These are phyloP conservation scores for Silurus meridionalis DNA, from an alignment of 2,113 vertebrate species.

Conservation along the genomic window DNA sequence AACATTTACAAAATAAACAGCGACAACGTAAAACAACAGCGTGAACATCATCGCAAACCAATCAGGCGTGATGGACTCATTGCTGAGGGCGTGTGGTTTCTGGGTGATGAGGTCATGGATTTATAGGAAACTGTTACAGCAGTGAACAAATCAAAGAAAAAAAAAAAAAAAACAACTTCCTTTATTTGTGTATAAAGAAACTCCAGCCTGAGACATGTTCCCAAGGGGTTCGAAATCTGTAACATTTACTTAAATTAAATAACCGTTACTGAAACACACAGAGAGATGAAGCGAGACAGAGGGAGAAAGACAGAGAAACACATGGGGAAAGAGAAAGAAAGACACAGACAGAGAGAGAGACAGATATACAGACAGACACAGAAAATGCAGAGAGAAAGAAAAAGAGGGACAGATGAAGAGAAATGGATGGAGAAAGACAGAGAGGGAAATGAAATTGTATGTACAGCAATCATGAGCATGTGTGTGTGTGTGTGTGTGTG, in stretches of 20 bases:
- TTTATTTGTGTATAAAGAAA: no score
- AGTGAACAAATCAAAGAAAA: neutral
- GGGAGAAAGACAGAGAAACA: neutral
- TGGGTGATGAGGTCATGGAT: neutral
- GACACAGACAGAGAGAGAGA: neutral
- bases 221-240: no score
- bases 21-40: neutral
- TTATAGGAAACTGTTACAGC: neutral
- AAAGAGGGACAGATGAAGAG: neutral
- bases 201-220: no score
- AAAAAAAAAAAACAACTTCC: neutral
- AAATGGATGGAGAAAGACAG: neutral
- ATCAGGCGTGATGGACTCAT: neutral
- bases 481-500: neutral
- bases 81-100: neutral
- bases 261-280: no score
- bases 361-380: neutral
- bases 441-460: neutral
- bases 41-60: neutral
- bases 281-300: neutral
- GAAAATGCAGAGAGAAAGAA: neutral
- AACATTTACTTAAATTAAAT: no score
- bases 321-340: neutral
- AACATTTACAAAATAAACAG: no score
- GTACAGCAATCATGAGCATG: no score